Conservation (phyloP, 2,888 invertebrate genomes). For the Oscheius sp. region DNA sequence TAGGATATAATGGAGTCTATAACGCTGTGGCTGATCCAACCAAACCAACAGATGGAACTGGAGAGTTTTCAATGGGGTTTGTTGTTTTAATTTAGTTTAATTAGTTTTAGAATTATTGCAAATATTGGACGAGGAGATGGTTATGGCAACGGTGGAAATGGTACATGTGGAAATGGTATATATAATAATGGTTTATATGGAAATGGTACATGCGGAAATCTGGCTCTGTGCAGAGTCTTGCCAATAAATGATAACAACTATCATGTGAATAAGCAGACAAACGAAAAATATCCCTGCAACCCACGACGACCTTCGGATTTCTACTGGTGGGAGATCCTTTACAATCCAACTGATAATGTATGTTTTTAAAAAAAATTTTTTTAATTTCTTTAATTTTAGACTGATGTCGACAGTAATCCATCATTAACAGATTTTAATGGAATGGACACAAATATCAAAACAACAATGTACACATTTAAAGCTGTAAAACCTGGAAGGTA, state of each 20-base stretch:
- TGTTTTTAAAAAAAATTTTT: neutral
- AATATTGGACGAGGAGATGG: neutral
- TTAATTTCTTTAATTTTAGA: conserved; percentile 14
- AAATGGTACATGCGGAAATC: conserved; percentile 30
- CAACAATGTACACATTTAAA: conserved; percentile 47
- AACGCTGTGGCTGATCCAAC: conserved; percentile 36
- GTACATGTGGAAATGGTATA: neutral
- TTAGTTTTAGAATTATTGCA: neutral
- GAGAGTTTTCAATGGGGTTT: conserved; percentile 59
- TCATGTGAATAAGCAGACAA: conserved; percentile 16
- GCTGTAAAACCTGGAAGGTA: conserved; percentile 62
- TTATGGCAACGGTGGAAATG: neutral
- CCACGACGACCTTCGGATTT: conserved; percentile 60
- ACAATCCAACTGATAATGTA: conserved; percentile 35
- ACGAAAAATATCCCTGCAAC: conserved; percentile 46
- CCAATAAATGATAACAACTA: conserved; percentile 23
- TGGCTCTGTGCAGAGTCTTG: conserved; percentile 57
- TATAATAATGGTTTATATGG: neutral
- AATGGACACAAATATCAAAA: neutral
- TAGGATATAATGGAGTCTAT: conserved; percentile 41
- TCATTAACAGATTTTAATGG: neutral
- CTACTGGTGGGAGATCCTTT: conserved; percentile 57
- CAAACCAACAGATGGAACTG: conserved; percentile 61
- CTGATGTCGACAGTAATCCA: conserved; percentile 35
- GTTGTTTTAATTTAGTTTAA: neutral